Base-by-base conservation (phyloP, 1,140 invertebrate species). In the Drosophila baimaii region DNA sequence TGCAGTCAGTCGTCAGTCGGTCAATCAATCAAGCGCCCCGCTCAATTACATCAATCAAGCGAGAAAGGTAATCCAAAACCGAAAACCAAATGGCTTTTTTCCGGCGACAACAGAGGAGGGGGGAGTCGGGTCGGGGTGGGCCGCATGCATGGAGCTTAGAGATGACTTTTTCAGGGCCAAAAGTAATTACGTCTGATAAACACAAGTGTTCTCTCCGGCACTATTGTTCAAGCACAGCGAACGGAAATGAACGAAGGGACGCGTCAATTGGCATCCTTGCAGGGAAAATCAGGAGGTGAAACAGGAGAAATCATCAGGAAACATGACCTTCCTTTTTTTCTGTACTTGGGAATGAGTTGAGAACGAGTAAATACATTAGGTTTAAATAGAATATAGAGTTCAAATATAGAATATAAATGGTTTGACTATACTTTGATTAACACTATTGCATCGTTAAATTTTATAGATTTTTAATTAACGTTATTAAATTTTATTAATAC, bases 21-120 rank as follows among this genome's bases (percentile, higher is more conserved):
- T 78, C 79, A 66, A 73, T 77, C 58, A 77, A 63, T 61, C 78
- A 70, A 44, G 68, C 54, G 71, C 49, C 41, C 43, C 56, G 57
- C 55, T 69, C 64, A 77, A 77, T 77, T 77, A 77, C 73, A 77
- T 77, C 73, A 77, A 77, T 77, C 73, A 77, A 77, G 25, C 66
- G 47, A 19, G 49, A 57, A 71, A 71, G 66, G 69, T 71, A 71
- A 71, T 71, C 65, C 69, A 71, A 71, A 71, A 71, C 69, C 69
- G 31, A 71, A 70, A 71, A 52, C 37, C 41, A 71, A 54, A 57
- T 51, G 49, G 68, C 27, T 52, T 55, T 62, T 62, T 55, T 44
- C 10, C 37, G 54, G 37, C 23, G 62, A 56, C 39, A 31, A 19
- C 5, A n/a, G 25, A 27, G 19, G n/a, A n/a, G 25, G 47, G 19